Base-by-base conservation (phyloP, 2,113 vertebrate genomes). In the Miniopterus natalensis region DNA sequence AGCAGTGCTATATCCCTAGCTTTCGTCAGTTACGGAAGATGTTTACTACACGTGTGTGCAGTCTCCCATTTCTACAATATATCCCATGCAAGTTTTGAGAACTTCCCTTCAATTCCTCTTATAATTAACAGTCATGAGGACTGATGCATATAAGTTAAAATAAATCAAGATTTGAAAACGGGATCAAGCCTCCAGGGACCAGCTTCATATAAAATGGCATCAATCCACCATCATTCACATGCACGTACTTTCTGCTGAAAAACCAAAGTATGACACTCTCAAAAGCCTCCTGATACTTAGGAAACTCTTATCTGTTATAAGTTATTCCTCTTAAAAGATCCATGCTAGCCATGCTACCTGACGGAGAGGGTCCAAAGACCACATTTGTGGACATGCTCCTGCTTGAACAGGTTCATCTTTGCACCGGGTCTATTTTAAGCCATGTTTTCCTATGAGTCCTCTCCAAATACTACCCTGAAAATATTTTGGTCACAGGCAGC, bases 151-250 rank as follows among this genome's bases (percentile, higher is more conserved):
- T 15, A 89, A 87, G 7, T 80, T 65, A 53, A 78, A 51, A 73
- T 6, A 92, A 80, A 74, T 29, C 81, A 79, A 36, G 31, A 77
- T 88, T 93, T 89, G 17, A 79, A 65, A 92, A 66, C 23, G 80
- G 14, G 13, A 9, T 70, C 21, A 80, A 61, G 65, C 13, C 59
- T 93, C 23, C 29, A 74, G 27, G 25, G 36, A 59, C 2, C 9
- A 92, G 74, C 18, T 87, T 71, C 68, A 55, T 15, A 49, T 55
- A 65, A 74, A 77, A 79, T 53, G 40, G 42, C 8, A 75, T 14
- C 49, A 55, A 27, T 93, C 59, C 25, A 31, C 6, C 25, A 59
- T 23, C 9, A 71, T 17, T 51, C 55, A 53, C 31, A 45, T 65
- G 6, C 1, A 90, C 21, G 49, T 75, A 61, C 23, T 91, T 94